phyloP scores from a whole-genome alignment of 2,113 vertebrate genomes.

The Propithecus coquereli region DNA sequence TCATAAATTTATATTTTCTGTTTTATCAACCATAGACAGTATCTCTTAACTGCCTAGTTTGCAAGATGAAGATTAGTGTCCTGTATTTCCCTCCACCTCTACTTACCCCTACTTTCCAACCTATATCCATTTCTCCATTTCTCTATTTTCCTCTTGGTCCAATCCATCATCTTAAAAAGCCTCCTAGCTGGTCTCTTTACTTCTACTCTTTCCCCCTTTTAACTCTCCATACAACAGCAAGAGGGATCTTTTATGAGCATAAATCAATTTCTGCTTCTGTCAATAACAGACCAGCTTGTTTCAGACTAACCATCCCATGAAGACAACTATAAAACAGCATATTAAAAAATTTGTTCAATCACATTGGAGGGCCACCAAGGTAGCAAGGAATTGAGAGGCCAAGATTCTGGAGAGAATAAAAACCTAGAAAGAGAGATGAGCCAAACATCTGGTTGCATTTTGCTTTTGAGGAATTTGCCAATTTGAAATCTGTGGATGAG shows the following conservation, averaged over 20 bases:
- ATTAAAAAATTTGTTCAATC: background rate
- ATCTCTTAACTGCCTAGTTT: slow-evolving; percentile 4
- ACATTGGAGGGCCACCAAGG: background rate
- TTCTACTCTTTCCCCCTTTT: background rate
- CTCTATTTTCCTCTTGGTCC: slow-evolving; percentile 27
- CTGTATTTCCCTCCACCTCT: background rate
- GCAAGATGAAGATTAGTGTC: slow-evolving; percentile 2
- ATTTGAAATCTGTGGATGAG: slow-evolving; percentile 19
- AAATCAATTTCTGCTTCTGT: slow-evolving; percentile 19
- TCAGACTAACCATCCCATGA: background rate
- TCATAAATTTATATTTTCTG: slow-evolving; percentile 31
- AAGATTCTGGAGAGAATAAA: background rate
- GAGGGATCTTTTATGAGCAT: background rate
- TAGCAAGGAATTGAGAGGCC: background rate
- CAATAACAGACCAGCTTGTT: background rate
- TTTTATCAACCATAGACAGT: background rate
- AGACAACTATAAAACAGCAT: background rate
- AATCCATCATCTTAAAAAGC: background rate
- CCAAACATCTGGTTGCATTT: background rate
- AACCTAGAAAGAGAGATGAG: background rate
- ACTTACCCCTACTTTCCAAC: background rate
- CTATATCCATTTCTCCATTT: background rate
- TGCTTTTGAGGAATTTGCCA: slow-evolving; percentile 32
- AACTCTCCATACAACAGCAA: slow-evolving; percentile 19
- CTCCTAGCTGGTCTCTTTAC: background rate